Evolutionary conservation across 2,113 vertebrate species (phyloP).

Genomic region (Xiphophorus couchianus): DNA sequence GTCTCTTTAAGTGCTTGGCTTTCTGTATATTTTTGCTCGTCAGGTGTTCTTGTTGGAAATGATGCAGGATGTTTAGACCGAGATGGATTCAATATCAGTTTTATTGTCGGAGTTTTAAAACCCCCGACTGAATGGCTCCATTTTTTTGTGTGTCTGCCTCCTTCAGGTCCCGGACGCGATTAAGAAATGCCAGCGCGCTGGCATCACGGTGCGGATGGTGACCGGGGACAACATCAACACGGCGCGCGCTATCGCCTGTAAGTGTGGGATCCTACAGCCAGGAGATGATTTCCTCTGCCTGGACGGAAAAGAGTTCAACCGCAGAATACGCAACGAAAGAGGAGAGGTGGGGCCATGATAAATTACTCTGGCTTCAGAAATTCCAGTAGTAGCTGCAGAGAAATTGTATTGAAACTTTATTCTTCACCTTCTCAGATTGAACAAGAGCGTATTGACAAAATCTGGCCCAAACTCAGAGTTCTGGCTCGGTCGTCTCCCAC

Average conservation of each 20-base stretch:
- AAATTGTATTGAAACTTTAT: slow-evolving; percentile 43
- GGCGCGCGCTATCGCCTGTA: slow-evolving; percentile 94
- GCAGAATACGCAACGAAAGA: slow-evolving; percentile 98
- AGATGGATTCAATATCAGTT: not conserved
- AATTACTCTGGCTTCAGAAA: slow-evolving; percentile 9
- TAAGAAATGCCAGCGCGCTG: slow-evolving; percentile 94
- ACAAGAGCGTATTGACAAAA: slow-evolving; percentile 97
- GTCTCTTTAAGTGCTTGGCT: slow-evolving; percentile 8
- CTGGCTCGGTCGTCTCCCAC: slow-evolving; percentile 98
- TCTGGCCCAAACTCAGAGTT: slow-evolving; percentile 98
- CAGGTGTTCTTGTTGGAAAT: not conserved
- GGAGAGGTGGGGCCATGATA: slow-evolving; percentile 87
- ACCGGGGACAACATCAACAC: slow-evolving; percentile 99
- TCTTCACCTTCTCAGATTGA: slow-evolving; percentile 87
- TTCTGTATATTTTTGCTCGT: not conserved
- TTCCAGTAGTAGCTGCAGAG: slow-evolving; percentile 21
- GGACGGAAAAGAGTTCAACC: slow-evolving; percentile 98
- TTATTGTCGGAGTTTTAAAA: not conserved
- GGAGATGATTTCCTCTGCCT: slow-evolving; percentile 97
- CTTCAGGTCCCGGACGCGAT: slow-evolving; percentile 97
- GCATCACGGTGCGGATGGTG: slow-evolving; percentile 99
- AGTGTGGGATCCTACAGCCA: slow-evolving; percentile 94
- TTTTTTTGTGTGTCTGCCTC: slow-evolving; percentile 3
- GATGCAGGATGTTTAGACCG: not conserved
- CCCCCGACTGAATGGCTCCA: not conserved